These are phyloP conservation scores for Azorinus chamasolen DNA, from an alignment of 2,888 invertebrate species.

Conservation along the genomic window DNA sequence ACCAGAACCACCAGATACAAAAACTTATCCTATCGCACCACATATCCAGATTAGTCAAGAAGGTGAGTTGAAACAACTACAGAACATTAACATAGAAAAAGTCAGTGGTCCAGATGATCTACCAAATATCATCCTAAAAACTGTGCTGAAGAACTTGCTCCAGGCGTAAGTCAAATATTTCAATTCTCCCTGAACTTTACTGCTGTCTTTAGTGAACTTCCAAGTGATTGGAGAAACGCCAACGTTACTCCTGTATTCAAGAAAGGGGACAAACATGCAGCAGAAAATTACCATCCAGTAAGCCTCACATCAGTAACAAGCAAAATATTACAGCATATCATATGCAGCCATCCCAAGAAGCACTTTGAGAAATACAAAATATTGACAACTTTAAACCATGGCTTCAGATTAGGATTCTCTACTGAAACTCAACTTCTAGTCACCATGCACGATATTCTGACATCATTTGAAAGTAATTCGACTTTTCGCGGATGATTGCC, in stretches of 20 bases:
- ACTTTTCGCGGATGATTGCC: not conserved
- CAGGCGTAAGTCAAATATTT: conserved; percentile 1
- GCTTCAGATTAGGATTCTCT: no score
- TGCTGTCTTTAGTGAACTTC: conserved; percentile 32
- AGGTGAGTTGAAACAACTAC: conserved; percentile 12
- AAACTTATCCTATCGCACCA: not conserved
- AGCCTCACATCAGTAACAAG: conserved; percentile 18
- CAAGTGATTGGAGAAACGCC: conserved; percentile 42
- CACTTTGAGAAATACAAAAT: conserved; percentile 26
- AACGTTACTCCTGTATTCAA: conserved; percentile 38
- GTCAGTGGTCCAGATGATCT: conserved; percentile 28
- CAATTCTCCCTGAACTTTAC: conserved; percentile 16
- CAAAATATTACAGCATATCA: conserved; percentile 20
- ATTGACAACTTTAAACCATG: conserved; percentile 22
- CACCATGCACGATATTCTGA: conserved; percentile 10
- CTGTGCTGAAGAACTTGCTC: conserved; percentile 16
- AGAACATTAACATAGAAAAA: conserved; percentile 12
- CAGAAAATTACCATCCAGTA: no score
- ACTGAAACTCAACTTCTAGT: conserved; percentile 18
- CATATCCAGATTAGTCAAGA: conserved; percentile 8
- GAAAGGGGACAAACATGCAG: conserved; percentile 35
- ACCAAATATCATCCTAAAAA: conserved; percentile 29
- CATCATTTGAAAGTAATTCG: conserved; percentile 9
- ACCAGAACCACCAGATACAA: not conserved
- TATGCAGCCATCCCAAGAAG: conserved; percentile 19